Conservation (phyloP, 2,888 invertebrate species). For the Lithophane socia region DNA sequence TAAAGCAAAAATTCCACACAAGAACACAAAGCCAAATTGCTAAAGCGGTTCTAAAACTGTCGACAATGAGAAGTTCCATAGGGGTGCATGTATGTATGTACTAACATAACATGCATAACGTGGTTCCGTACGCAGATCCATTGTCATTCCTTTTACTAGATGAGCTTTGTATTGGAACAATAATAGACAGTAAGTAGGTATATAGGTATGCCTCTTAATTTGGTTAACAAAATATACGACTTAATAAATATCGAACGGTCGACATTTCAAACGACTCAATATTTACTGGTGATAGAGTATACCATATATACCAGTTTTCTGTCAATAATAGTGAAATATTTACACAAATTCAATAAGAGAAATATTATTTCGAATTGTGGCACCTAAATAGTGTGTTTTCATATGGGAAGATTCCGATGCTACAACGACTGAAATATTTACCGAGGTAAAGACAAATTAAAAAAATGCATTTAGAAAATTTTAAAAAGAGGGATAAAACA, state of each 20-base stretch:
- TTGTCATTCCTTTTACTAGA: slow-evolving; percentile 34
- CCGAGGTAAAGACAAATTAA: neutral
- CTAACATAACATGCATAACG: slow-evolving; percentile 67
- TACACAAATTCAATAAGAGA: too few relatives aligned
- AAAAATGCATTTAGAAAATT: neutral
- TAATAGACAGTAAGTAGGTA: neutral
- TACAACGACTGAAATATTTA: neutral
- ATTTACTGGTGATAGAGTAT: neutral
- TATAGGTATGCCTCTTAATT: neutral
- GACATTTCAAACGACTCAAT: neutral
- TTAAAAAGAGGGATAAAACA: neutral
- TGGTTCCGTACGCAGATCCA: slow-evolving; percentile 43
- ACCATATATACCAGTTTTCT: neutral
- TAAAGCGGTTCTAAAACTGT: slow-evolving; percentile 75
- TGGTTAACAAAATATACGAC: neutral
- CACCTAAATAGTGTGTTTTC: neutral
- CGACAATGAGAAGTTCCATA: slow-evolving; percentile 71
- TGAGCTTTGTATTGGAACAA: neutral
- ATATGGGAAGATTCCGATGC: neutral
- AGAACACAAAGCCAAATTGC: slow-evolving; percentile 79
- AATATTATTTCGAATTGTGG: neutral
- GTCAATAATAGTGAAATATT: neutral
- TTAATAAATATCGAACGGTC: neutral
- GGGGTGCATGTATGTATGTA: slow-evolving; percentile 68
- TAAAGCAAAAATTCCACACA: slow-evolving; percentile 76